A percentile compares a stretch with the other conserved stretches of the same genome.
phyloP scores from a whole-genome alignment of 2,888 invertebrate species.

The Cryptus viduatorius region DNA sequence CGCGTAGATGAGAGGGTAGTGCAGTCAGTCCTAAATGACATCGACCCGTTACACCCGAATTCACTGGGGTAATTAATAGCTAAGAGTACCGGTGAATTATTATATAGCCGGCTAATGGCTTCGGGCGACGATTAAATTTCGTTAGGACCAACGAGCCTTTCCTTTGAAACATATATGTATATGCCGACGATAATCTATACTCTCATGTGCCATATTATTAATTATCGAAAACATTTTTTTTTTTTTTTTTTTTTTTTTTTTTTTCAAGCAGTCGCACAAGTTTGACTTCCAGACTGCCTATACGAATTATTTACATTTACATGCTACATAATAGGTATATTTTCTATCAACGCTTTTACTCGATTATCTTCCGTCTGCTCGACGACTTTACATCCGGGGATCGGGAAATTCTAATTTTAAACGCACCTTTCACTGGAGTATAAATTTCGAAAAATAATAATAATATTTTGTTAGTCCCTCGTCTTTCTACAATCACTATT shows the following conservation, averaged over 20 bases:
- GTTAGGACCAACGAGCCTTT: constrained; percentile 18
- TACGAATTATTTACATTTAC: neutral
- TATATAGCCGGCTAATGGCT: neutral
- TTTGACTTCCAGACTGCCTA: constrained; percentile 53
- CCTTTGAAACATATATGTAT: constrained; percentile 31
- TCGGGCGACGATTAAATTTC: constrained; percentile 23
- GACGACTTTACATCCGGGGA: neutral
- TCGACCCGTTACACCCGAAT: neutral
- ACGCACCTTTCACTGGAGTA: neutral
- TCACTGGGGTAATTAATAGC: constrained; percentile 2
- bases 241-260: constrained; percentile 8
- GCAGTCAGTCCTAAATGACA: constrained; percentile 10
- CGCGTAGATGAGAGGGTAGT: constrained; percentile 31
- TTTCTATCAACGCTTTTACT: constrained; percentile 17
- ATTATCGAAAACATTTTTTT: constrained; percentile 19
- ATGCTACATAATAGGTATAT: constrained; percentile 23
- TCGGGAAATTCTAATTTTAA: neutral
- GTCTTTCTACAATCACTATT: neutral
- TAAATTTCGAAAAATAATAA: neutral
- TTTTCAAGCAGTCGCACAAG: constrained; percentile 40
- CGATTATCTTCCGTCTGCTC: constrained; percentile 1
- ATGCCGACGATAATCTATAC: constrained; percentile 45
- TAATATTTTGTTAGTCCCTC: too few relatives aligned
- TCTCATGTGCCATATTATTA: constrained; percentile 57
- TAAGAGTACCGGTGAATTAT: constrained; percentile 13